Evolutionary conservation across 2,797 vertebrate genomes (phyloP), one percentile per base, ranked within the genome.

Genomic region (Avahi laniger): DNA sequence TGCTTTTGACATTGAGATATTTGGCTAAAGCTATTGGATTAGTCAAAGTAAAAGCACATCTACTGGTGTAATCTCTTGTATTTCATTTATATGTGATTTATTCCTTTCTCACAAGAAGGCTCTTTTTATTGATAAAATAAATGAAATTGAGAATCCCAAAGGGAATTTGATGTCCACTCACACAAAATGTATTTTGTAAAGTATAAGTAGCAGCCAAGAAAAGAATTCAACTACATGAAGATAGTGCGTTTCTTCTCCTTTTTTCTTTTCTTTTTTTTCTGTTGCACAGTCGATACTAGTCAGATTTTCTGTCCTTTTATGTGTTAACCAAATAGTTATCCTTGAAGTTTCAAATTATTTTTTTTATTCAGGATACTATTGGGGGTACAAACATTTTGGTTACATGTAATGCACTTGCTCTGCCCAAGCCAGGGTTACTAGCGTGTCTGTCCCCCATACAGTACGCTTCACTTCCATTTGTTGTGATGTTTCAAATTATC

Each of bases 11-110:
- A 98, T 98, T 98, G 98, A 98, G 97, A 97, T 1, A 89, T 98
- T 98, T 98, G 97, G 97, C 96, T 97, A 97, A 98, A 98, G 92
- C 96, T 98, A 98, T 97, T 97, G 97, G 96, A 98, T 98, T 98
- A 98, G 96, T 97, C 97, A 98, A 98, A 97, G 98, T 95, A 98
- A 98, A 98, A 98, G 70, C 97, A 96, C 84, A 91, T 96, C 80
- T 98, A 96, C 96, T 97, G 83, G 83, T 97, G 84, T 98, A 98
- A 98, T 98, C 97, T 97, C 97, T 98, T 98, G 96, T 97, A 98
- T 98, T 98, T 98, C 97, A 98, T 98, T 98, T 98, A 96, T 96
- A 96, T 97, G 91, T 96, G 97, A 98, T 98, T 98, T 98, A 98
- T 98, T 97, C 89, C 89, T 98, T 98, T 98, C 96, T 97, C 92